A percentile compares a stretch with the other conserved stretches of the same genome.
These are phyloP conservation scores for Psilopogon haemacephalus DNA, from an alignment of 2,113 vertebrate genomes.

Conservation along the genomic window DNA sequence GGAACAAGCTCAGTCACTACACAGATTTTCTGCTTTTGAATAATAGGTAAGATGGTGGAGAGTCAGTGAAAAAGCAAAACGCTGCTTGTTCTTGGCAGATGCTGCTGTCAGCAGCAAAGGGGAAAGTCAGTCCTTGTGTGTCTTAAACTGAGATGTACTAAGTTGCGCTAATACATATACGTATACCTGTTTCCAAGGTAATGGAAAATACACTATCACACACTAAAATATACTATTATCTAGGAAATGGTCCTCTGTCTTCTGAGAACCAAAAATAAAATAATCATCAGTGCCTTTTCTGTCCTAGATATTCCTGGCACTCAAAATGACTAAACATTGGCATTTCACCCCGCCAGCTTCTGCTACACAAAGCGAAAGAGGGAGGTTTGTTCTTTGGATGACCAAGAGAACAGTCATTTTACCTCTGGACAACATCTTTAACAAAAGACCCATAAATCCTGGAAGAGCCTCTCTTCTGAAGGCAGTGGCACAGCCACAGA, in stretches of 20 bases:
- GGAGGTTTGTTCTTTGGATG: neutral
- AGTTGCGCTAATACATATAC: neutral
- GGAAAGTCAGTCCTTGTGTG: neutral
- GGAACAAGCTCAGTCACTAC: neutral
- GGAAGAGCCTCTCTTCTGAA: neutral
- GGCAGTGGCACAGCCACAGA: neutral
- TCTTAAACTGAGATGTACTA: neutral
- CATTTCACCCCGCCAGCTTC: neutral
- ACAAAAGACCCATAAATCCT: neutral
- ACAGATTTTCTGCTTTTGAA: neutral
- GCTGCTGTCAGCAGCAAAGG: neutral
- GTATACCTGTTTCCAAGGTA: neutral
- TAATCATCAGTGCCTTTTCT: neutral
- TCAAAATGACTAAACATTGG: neutral
- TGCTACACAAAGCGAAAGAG: neutral
- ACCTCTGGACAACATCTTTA: accelerated
- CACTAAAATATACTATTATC: neutral
- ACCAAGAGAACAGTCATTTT: neutral
- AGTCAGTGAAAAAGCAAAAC: neutral
- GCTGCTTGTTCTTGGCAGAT: neutral
- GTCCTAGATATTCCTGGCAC: neutral
- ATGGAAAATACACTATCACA: neutral
- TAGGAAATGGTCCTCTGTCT: neutral
- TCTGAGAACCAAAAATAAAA: neutral
- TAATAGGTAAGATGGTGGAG: neutral